Base-by-base conservation (phyloP, 2,888 invertebrate species). In the Cataglyphis altisquamis region DNA sequence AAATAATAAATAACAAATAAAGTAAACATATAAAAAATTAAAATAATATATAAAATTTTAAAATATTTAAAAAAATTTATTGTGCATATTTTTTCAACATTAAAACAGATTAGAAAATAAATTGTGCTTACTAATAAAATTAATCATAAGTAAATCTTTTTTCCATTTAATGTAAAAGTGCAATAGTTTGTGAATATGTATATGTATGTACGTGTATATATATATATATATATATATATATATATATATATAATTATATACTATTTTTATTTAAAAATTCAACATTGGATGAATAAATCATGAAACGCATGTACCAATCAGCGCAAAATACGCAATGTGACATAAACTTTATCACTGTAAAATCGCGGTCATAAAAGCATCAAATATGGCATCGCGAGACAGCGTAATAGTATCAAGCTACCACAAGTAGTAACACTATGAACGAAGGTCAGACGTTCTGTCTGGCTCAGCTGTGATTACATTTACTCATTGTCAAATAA, bases 401-500 rank as follows among this genome's bases (percentile, higher is more conserved):
- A 39, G n/a, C 57, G 41, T 62, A 52, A 8, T 52, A n/a, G 15
- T 74, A 62, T 74, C 45, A 62, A 73, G 60, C 62, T 64, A 75
- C 64, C 63, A 62, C 36, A 72, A 67, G 70, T 80, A 80, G 62
- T 80, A 80, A 62, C 25, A 18, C 62, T 36, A 36, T n/a, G 36
- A 10, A 52, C 18, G 48, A 80, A 70, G 80, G 80, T 72, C 72
- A 63, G 72, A 63, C 41, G 57, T 57, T 57, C 72, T 52, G 55
- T 66, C 64, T 81, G 80, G 72, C 62, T 72, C 63, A 81, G 36
- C 25, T 21, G 67, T 36, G 80, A 12, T 72, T 39, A 63, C 63
- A 63, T 81, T 81, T 41, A 72, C 80, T 81, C 39, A 25, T 25
- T 25, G 1, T 25, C 25, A 52, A 39, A 72, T 57, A 62, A 72